phyloP scores from a whole-genome alignment of 2,113 vertebrate genomes.

The Thalassarche chlororhynchos region DNA sequence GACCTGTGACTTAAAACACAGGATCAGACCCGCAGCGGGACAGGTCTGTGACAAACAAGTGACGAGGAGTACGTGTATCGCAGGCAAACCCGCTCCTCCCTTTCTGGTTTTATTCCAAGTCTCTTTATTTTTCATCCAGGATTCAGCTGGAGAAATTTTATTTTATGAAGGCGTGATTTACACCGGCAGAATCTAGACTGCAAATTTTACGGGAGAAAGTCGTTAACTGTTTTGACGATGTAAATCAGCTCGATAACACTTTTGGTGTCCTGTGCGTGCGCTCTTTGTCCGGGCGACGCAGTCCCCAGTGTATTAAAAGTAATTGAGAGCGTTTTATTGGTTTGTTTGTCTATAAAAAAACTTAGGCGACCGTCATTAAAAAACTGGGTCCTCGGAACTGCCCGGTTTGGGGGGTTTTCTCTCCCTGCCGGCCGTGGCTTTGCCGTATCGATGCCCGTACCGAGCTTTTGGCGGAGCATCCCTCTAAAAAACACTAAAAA shows the following conservation, averaged over 20 bases:
- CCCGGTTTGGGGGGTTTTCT: not conserved
- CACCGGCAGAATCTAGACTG: not conserved
- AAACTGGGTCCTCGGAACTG: not conserved
- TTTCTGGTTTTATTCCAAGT: not conserved
- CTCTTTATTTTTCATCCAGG: too few relatives aligned
- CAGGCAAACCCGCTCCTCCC: not conserved
- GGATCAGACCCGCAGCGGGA: too few relatives aligned
- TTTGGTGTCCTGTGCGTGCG: not conserved
- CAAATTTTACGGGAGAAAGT: not conserved
- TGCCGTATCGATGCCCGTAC: not conserved
- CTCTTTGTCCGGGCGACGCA: not conserved
- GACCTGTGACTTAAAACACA: not conserved
- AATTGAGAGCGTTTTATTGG: not conserved
- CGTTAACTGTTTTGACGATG: too few relatives aligned
- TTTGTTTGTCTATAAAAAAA: not conserved
- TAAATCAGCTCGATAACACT: too few relatives aligned
- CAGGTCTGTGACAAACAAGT: too few relatives aligned
- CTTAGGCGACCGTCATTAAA: not conserved
- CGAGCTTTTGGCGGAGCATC: not conserved
- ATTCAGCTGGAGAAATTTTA: not conserved
- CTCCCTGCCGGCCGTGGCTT: not conserved
- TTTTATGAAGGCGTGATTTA: not conserved
- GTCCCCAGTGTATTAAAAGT: not conserved
- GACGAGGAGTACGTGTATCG: fast-evolving
- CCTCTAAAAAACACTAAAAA: too few relatives aligned